phyloP scores from a whole-genome alignment of 2,113 vertebrate genomes.

The Isurus oxyrinchus region DNA sequence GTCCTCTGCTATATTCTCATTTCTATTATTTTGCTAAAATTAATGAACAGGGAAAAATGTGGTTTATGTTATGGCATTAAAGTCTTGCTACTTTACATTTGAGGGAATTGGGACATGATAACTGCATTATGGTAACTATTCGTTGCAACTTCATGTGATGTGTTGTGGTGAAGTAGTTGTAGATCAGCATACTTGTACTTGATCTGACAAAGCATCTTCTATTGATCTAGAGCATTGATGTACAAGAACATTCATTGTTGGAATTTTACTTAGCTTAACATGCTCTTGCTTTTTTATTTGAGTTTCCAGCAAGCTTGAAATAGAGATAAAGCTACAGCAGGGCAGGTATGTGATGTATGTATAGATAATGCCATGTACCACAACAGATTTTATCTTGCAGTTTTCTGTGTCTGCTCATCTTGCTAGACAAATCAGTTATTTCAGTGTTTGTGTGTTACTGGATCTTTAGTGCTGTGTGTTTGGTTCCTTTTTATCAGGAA shows the following conservation, averaged over 20 bases:
- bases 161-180: neutral
- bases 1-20: neutral
- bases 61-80: neutral
- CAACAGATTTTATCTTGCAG: neutral
- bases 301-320: neutral
- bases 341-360: neutral
- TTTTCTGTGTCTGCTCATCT: neutral
- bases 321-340: neutral
- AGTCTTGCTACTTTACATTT: neutral
- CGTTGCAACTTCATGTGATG: neutral
- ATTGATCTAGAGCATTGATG: neutral
- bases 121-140: neutral
- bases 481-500: neutral
- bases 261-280: neutral
- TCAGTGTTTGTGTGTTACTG: neutral
- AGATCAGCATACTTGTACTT: neutral
- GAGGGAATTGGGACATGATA: neutral
- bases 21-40: neutral
- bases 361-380: neutral
- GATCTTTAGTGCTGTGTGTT: neutral
- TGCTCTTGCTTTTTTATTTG: neutral
- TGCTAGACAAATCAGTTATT: neutral
- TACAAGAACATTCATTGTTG: neutral
- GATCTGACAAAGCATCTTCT: neutral
- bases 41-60: neutral